These are phyloP conservation scores for Spondyliosoma cantharus DNA, from an alignment of 2,797 vertebrate genomes.

Conservation along the genomic window DNA sequence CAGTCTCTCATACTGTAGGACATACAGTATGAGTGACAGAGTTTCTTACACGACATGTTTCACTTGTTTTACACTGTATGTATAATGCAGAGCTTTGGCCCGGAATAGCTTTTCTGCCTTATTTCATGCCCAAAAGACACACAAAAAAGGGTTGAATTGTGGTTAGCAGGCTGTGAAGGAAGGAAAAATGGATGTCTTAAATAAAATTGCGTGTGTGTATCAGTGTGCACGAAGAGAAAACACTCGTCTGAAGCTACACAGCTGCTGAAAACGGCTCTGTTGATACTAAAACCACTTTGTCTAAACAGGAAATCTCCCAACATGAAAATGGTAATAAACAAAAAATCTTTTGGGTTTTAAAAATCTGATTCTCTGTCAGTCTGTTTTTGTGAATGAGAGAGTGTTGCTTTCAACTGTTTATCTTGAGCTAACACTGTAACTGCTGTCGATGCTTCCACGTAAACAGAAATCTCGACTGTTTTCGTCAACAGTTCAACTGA, in stretches of 20 bases:
- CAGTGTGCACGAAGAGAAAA: not conserved
- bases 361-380: conserved; percentile 5
- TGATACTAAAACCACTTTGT: not conserved
- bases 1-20: conserved; percentile 18
- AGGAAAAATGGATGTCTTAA: conserved; percentile 1
- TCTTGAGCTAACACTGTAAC: not conserved
- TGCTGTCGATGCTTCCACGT: not conserved
- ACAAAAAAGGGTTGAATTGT: not conserved
- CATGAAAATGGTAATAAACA: conserved; percentile 4
- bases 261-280: conserved; percentile 9
- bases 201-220: not conserved
- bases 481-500: not conserved
- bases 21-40: not conserved
- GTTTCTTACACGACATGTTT: conserved; percentile 24
- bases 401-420: not conserved
- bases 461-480: not conserved
- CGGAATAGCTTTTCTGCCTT: not conserved
- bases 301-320: conserved; percentile 13
- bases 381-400: not conserved
- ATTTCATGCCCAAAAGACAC: not conserved
- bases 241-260: not conserved
- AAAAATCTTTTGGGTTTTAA: conserved; percentile 1
- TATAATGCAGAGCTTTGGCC: conserved; percentile 18
- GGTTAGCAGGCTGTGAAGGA: not conserved
- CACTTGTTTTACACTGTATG: conserved; percentile 15